Percentiles rank a stretch among this genome's conserved stretches.
phyloP scores from a whole-genome alignment of 92 coral and sea anemone genomes.

The Epizoanthus ramosus region DNA sequence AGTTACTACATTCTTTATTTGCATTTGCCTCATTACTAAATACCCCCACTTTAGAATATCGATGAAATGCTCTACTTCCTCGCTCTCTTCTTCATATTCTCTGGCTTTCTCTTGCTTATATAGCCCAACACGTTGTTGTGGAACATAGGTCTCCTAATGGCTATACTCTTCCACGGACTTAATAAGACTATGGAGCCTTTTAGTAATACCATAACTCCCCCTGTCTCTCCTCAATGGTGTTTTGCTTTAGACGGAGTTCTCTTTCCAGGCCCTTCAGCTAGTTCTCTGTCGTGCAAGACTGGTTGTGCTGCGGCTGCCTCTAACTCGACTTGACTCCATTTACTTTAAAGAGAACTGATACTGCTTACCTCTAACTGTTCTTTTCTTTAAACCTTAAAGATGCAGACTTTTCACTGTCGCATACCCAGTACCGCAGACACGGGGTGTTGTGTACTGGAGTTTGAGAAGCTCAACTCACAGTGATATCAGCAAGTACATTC shows the following conservation, averaged over 20 bases:
- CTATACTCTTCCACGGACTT: conserved; percentile 19
- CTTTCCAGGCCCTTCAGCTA: background rate
- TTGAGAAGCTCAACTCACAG: too few species aligned
- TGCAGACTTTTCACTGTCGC: too few species aligned
- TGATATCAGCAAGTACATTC: too few species aligned
- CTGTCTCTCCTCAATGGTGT: conserved; percentile 1
- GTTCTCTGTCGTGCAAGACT: conserved; percentile 14
- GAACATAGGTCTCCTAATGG: conserved; percentile 1
- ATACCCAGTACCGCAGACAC: too few species aligned
- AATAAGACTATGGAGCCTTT: conserved; percentile 11
- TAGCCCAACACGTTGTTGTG: background rate
- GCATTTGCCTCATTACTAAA: background rate
- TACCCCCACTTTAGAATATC: conserved; percentile 16
- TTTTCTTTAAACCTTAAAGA: background rate
- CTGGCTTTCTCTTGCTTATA: conserved; percentile 18
- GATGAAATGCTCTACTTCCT: background rate
- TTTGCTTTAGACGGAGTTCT: background rate
- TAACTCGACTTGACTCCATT: conserved; percentile 16
- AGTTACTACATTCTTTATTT: conserved; percentile 10
- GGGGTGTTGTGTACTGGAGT: too few species aligned
- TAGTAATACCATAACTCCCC: background rate
- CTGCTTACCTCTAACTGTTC: background rate
- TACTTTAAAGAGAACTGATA: conserved; percentile 5
- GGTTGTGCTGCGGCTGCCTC: conserved; percentile 17
- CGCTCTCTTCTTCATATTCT: conserved; percentile 10